Conservation (phyloP, 2,888 invertebrate genomes). For the Diachrysia chrysitis region DNA sequence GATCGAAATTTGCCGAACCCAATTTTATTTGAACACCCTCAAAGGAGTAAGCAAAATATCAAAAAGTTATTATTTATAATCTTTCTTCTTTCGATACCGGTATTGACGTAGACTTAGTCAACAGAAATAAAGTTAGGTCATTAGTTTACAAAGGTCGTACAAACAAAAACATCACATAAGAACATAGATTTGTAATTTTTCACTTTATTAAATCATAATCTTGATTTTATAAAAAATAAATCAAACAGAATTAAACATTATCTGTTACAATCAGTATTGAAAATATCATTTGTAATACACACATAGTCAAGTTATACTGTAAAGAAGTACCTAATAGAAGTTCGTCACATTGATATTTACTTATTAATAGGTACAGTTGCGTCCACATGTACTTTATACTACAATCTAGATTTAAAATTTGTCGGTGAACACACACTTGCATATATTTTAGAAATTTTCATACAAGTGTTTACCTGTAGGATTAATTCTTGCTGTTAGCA, state of each 20-base stretch:
- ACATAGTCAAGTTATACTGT: slow-evolving; percentile 15
- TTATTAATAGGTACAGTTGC: slow-evolving; percentile 9
- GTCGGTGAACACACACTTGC: background rate
- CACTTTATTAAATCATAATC: slow-evolving; percentile 55
- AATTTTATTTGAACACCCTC: too few relatives aligned
- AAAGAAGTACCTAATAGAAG: slow-evolving; percentile 13
- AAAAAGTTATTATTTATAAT: too few relatives aligned
- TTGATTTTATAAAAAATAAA: slow-evolving; percentile 55
- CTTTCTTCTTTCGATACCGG: too few relatives aligned
- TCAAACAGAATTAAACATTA: slow-evolving; percentile 33
- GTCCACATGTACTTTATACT: slow-evolving; percentile 24
- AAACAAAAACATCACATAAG: slow-evolving; percentile 4
- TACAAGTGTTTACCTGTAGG: background rate
- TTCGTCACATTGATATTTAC: slow-evolving; percentile 10
- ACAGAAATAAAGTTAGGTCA: background rate
- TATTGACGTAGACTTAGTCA: too few relatives aligned
- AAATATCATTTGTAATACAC: slow-evolving; percentile 36
- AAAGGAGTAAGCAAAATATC: too few relatives aligned
- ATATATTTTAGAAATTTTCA: slow-evolving; percentile 6
- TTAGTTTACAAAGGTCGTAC: background rate
- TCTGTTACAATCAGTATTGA: slow-evolving; percentile 29
- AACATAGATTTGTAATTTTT: slow-evolving; percentile 32
- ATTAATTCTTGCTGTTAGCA: background rate
- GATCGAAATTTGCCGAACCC: too few relatives aligned
- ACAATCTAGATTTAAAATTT: slow-evolving; percentile 5